phyloP scores from a whole-genome alignment of 2,113 vertebrate species.

The Scytalopus superciliaris region DNA sequence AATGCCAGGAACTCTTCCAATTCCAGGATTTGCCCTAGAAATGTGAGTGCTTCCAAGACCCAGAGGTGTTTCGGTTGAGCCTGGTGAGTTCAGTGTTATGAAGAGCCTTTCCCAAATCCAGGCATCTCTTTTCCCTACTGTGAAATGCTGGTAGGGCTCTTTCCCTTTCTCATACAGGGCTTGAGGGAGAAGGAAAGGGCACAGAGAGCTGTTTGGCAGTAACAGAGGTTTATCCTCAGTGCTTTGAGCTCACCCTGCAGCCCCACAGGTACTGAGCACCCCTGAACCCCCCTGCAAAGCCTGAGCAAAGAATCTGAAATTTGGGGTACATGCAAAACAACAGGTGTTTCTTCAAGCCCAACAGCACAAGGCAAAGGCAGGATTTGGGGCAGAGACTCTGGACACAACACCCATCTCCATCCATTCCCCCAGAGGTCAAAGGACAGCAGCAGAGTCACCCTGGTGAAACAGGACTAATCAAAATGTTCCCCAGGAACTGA shows the following conservation, averaged over 20 bases:
- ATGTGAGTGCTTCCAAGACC: neutral
- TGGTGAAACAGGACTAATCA: too few species aligned
- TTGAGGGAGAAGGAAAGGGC: neutral
- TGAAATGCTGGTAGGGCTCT: neutral
- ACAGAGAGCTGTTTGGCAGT: neutral
- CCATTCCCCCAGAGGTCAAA: neutral
- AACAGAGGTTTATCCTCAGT: neutral
- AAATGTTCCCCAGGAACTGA: neutral
- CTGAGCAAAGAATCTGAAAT: neutral
- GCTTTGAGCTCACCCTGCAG: neutral
- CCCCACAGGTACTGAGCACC: neutral
- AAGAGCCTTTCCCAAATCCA: neutral
- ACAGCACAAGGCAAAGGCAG: fast-evolving
- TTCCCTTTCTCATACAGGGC: neutral
- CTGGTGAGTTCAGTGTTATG: neutral
- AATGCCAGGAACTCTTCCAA: neutral
- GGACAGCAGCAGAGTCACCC: neutral
- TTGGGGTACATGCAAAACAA: neutral
- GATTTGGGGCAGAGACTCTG: neutral
- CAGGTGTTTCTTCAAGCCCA: neutral
- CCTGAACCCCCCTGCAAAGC: neutral
- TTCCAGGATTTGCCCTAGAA: neutral
- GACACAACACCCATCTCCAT: neutral
- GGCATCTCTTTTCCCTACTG: neutral
- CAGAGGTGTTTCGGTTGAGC: neutral